phyloP scores from a whole-genome alignment of 2,888 invertebrate species.

The Nemoura dubitans region DNA sequence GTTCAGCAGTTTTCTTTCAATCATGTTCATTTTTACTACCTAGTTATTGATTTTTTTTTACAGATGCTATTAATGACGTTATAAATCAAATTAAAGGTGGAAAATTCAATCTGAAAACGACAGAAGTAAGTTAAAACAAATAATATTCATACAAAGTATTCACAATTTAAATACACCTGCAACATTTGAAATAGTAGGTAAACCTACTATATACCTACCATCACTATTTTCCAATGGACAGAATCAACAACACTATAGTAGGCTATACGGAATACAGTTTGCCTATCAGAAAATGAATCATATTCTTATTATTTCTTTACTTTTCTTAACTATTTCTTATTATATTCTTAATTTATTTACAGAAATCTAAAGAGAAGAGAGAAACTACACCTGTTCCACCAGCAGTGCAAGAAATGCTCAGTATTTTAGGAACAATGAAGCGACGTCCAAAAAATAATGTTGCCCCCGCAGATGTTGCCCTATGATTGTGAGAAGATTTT shows the following conservation, averaged over 20 bases:
- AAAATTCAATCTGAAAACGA: constrained; percentile 74
- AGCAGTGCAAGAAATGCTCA: constrained; percentile 73
- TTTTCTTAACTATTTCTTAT: not conserved
- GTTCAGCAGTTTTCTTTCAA: too few species aligned
- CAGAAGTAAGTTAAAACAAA: constrained; percentile 62
- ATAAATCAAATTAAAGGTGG: constrained; percentile 82
- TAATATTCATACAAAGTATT: not conserved
- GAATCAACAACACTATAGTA: too few species aligned
- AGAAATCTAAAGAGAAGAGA: constrained; percentile 68
- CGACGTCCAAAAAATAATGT: constrained; percentile 63
- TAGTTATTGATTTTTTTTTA: constrained; percentile 34
- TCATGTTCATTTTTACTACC: too few species aligned
- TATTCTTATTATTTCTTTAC: too few species aligned
- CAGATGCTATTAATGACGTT: constrained; percentile 74
- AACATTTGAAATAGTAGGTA: too few species aligned
- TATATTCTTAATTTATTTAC: constrained; percentile 42
- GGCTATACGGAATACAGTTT: too few species aligned
- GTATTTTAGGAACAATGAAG: constrained; percentile 71
- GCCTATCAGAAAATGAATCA: too few species aligned
- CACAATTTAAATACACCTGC: too few species aligned
- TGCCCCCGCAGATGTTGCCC: constrained; percentile 50
- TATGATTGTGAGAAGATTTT: constrained; percentile 17
- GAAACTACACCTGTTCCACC: constrained; percentile 66
- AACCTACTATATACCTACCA: too few species aligned
- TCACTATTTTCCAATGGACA: too few species aligned